phyloP scores from a whole-genome alignment of 2,888 invertebrate genomes.

The Timema podura region DNA sequence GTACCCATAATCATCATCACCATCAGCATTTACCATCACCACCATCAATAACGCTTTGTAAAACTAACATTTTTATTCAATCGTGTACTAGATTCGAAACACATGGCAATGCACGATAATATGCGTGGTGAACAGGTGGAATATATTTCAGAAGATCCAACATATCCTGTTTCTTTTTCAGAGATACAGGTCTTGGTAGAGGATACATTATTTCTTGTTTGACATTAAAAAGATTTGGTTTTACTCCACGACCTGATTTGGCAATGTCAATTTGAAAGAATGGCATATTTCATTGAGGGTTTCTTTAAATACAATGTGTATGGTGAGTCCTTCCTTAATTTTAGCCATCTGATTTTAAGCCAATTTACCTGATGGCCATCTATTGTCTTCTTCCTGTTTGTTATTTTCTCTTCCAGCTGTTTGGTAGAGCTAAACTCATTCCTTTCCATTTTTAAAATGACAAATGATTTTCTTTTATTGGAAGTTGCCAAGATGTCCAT shows the following conservation, averaged over 20 bases:
- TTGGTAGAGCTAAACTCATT: background rate
- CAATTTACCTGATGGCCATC: background rate
- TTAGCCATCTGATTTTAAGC: too few relatives aligned
- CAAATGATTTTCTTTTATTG: conserved; percentile 1
- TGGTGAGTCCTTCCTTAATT: too few relatives aligned
- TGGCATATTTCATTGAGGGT: background rate
- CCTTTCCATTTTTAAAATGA: background rate
- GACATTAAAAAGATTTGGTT: background rate
- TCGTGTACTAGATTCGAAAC: too few relatives aligned
- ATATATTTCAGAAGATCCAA: conserved; percentile 19
- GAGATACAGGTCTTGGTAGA: background rate
- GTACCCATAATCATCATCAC: too few relatives aligned
- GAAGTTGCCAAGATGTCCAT: background rate
- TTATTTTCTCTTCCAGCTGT: background rate
- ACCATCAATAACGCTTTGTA: too few relatives aligned
- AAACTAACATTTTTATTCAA: too few relatives aligned
- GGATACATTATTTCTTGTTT: background rate
- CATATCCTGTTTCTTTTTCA: background rate
- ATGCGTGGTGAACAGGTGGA: conserved; percentile 21
- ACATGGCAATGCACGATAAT: too few relatives aligned
- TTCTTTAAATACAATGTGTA: background rate
- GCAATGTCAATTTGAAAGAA: background rate
- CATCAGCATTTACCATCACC: too few relatives aligned
- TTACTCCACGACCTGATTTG: background rate
- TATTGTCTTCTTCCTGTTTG: background rate